Evolutionary conservation across 2,113 vertebrate species (phyloP), one percentile per base, ranked within the genome.

Genomic region (Accipiter cooperii): DNA sequence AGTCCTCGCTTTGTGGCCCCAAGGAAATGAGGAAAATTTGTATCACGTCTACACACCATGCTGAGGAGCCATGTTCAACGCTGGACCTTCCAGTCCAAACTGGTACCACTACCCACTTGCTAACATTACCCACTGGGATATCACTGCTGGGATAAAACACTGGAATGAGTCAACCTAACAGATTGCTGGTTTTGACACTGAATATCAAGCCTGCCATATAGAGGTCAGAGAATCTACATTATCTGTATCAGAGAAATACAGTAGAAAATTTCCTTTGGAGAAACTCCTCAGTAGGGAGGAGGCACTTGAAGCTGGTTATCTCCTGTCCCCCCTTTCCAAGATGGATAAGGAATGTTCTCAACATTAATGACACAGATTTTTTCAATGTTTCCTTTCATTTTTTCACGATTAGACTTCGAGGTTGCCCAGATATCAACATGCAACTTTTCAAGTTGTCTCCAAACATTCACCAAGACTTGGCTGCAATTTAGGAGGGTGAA

Each of bases 31-130:
- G 46, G 31, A 52, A 52, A 28, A 44, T 58, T 8, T 66, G n/a
- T 34, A 38, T 21, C 61, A n/a, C 0, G 0, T 57, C 40, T 38
- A 46, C 0, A 5, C 36, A 49, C n/a, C 47, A 7, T 0, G 1
- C 40, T 28, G 44, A 84, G 54, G 8, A 84, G 33, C 10, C 58
- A 73, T 3, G 0, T 15, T 44, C 58, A 46, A 3, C 9, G 15
- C 42, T 19, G 64, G 25, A 16, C 18, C 8, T 92, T 52, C 57
- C 63, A 76, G 49, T 51, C 36, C 58, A 58, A 33, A 38, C 36
- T 70, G 49, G 78, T 5, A 61, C 46, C 49, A 13, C 6, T 9
- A 17, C 8, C 54, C 66, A 46, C 66, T 38, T 61, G n/a, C 4
- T 69, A 16, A 20, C 0, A 2, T 16, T 2, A 40, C 16, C 47